Evolutionary conservation across 2,113 vertebrate species (phyloP).

Genomic region (Chelonoidis abingdonii): DNA sequence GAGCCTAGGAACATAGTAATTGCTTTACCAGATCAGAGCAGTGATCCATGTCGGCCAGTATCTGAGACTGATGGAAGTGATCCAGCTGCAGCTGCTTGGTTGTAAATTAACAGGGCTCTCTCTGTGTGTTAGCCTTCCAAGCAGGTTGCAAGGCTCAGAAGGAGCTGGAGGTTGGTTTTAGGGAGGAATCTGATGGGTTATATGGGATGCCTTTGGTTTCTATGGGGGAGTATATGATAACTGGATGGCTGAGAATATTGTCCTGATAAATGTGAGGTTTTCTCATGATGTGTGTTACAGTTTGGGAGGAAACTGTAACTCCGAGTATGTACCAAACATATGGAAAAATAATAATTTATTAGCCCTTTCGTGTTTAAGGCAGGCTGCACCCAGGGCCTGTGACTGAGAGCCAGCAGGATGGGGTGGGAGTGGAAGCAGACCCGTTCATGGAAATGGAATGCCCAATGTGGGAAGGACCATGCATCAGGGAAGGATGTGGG

Average conservation of each 20-base stretch:
- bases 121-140: background rate
- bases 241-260: background rate
- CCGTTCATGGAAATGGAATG: too few relatives aligned
- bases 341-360: background rate
- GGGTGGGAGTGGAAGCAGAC: background rate
- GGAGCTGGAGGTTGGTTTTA: background rate
- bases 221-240: too few relatives aligned
- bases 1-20: background rate
- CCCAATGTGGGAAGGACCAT: background rate
- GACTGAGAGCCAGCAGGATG: background rate
- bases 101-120: background rate
- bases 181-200: too few relatives aligned
- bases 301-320: background rate
- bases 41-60: background rate
- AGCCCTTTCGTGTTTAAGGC: background rate
- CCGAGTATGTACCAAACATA: background rate
- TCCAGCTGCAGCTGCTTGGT: background rate
- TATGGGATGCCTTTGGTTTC: background rate
- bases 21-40: background rate
- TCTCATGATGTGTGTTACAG: background rate
- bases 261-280: background rate
- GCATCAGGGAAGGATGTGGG: background rate
- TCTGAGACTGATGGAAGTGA: background rate
- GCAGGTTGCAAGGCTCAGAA: background rate
- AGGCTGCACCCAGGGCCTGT: background rate